Evolutionary conservation across 2,888 invertebrate species (phyloP).

Genomic region (Phengaris alcon): DNA sequence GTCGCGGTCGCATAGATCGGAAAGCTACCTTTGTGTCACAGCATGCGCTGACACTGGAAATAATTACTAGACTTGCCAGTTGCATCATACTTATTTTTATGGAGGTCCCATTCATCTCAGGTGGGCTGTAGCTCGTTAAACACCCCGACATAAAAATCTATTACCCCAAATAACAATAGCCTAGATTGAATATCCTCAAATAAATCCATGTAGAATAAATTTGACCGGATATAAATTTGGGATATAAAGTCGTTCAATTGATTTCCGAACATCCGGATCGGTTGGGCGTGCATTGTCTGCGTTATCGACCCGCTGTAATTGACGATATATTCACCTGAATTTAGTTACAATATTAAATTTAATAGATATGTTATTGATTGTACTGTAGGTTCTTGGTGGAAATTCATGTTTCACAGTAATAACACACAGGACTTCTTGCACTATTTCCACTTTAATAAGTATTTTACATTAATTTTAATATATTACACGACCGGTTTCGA

Average conservation of each 20-base stretch:
- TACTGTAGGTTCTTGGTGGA: too few species aligned
- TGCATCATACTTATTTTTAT: too few species aligned
- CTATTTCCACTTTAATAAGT: too few species aligned
- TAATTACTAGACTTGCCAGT: too few species aligned
- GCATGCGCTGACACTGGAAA: too few species aligned
- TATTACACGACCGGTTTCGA: too few species aligned
- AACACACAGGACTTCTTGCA: too few species aligned
- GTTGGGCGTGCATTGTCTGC: constrained; percentile 22
- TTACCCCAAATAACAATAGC: background rate
- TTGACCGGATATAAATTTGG: constrained; percentile 17
- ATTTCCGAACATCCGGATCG: constrained; percentile 21
- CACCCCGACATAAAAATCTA: background rate
- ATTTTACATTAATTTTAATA: too few species aligned
- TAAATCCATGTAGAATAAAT: constrained; percentile 9
- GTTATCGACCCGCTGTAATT: constrained; percentile 17
- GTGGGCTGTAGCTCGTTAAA: background rate
- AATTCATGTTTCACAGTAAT: too few species aligned
- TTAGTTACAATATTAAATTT: background rate
- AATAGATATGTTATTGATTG: too few species aligned
- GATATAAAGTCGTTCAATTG: constrained; percentile 16
- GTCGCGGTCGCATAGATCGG: too few species aligned
- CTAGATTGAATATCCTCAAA: background rate
- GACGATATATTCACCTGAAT: constrained; percentile 6
- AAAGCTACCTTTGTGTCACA: too few species aligned
- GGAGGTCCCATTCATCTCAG: background rate